A percentile compares a stretch with the other conserved stretches of the same genome.
Conservation (phyloP, 2,113 vertebrate genomes). For the Mobula hypostoma region DNA sequence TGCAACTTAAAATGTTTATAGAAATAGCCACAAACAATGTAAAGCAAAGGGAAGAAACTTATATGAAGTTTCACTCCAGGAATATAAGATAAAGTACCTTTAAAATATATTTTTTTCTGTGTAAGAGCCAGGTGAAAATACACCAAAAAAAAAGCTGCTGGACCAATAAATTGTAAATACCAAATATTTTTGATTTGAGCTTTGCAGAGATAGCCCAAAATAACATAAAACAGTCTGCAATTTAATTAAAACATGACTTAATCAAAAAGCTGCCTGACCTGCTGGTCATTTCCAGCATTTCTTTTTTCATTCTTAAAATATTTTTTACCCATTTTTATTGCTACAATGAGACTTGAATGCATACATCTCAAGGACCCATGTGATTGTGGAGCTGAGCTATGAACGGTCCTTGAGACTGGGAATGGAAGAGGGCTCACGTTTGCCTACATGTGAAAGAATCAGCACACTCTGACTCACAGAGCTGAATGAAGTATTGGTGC, state of each 20-base stretch:
- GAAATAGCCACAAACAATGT: neutral
- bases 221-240: neutral
- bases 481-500: neutral
- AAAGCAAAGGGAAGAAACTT: neutral
- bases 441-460: neutral
- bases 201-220: neutral
- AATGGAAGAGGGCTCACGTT: conserved; percentile 7
- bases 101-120: neutral
- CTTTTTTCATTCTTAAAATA: neutral
- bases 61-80: neutral
- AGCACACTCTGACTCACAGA: neutral
- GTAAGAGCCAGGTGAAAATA: neutral
- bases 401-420: neutral
- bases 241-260: neutral
- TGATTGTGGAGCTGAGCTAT: neutral
- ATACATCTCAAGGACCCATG: neutral
- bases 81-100: neutral
- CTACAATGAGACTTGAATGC: neutral
- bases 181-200: neutral
- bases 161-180: conserved; percentile 7
- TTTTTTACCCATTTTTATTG: neutral
- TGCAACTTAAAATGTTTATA: too few relatives aligned
- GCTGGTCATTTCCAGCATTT: too few relatives aligned
- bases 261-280: neutral
- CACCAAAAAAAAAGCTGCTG: neutral